phyloP scores from a whole-genome alignment of 2,113 vertebrate species.

The Saccopteryx leptura region DNA sequence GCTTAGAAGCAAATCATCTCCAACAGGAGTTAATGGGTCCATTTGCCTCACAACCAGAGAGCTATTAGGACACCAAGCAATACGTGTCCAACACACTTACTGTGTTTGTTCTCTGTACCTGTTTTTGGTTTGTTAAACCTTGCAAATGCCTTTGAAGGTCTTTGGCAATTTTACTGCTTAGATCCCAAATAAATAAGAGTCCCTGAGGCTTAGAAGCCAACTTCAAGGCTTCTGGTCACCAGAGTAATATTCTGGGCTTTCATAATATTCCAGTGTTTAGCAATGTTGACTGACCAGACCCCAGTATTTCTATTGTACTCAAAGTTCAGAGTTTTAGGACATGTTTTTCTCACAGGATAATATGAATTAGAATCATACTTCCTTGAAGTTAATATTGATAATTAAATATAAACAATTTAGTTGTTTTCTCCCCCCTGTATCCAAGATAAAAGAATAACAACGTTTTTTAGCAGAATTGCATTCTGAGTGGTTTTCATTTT shows the following conservation, averaged over 20 bases:
- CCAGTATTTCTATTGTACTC: slow-evolving; percentile 15
- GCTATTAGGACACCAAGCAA: not conserved
- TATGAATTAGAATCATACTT: slow-evolving; percentile 43
- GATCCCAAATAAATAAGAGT: slow-evolving; percentile 58
- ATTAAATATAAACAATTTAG: slow-evolving; percentile 53
- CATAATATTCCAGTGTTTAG: not conserved
- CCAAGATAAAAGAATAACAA: not conserved
- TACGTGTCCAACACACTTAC: not conserved
- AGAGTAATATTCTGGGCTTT: slow-evolving; percentile 32
- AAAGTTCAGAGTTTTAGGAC: slow-evolving; percentile 59
- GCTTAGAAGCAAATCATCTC: not conserved
- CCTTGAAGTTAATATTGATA: slow-evolving; percentile 67
- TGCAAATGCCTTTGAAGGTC: slow-evolving; percentile 72
- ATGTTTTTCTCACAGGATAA: slow-evolving; percentile 52
- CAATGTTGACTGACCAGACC: not conserved
- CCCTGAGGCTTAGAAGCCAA: slow-evolving; percentile 24
- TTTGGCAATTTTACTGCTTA: slow-evolving; percentile 57
- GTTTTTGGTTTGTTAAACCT: slow-evolving; percentile 51
- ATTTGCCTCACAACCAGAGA: not conserved
- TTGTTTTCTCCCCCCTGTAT: not conserved
- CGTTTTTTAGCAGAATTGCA: not conserved
- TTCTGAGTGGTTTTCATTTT: not conserved
- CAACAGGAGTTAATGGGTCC: not conserved
- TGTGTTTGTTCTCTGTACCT: slow-evolving; percentile 38
- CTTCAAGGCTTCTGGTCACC: slow-evolving; percentile 64